Percentiles rank a stretch among this genome's conserved stretches.
Conservation (phyloP, 2,797 vertebrate species). For the Pseudochaenichthys georgianus region DNA sequence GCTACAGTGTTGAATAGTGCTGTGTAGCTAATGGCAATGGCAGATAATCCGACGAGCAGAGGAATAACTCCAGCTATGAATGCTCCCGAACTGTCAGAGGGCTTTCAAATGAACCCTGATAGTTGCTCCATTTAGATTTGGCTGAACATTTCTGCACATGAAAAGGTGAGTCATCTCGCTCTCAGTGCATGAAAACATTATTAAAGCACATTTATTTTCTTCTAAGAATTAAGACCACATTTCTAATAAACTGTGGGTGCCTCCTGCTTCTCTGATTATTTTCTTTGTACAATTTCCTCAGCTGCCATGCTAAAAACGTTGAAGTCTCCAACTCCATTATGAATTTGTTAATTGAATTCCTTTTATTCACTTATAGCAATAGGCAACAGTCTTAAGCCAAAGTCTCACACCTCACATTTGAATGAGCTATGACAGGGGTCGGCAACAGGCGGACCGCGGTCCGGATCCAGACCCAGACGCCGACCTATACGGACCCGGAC, state of each 20-base stretch:
- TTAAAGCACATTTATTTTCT: background rate
- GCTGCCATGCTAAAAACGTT: background rate
- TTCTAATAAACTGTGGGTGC: background rate
- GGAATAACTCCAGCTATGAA: constrained; percentile 7
- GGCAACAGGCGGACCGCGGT: too few species aligned
- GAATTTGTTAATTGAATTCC: background rate
- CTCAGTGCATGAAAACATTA: constrained; percentile 17
- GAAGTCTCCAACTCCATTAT: background rate
- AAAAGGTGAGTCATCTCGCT: constrained; percentile 14
- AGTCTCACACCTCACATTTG: background rate
- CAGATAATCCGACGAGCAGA: background rate
- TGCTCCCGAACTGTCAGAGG: background rate
- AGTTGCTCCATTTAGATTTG: constrained; percentile 9
- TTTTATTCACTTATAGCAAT: constrained; percentile 1
- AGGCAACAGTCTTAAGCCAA: background rate
- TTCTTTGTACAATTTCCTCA: background rate
- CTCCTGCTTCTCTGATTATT: background rate
- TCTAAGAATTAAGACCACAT: background rate
- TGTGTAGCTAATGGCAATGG: background rate
- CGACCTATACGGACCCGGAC: too few species aligned
- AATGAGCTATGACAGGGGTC: background rate
- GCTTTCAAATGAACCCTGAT: constrained; percentile 6
- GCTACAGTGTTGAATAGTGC: background rate
- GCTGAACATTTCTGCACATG: constrained; percentile 26
- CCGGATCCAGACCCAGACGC: too few species aligned